Percentiles rank a stretch among this genome's conserved stretches.
These are phyloP conservation scores for Heliocidaris tuberculata DNA, from an alignment of 35 echinoderm and acorn worm species.

Conservation along the genomic window DNA sequence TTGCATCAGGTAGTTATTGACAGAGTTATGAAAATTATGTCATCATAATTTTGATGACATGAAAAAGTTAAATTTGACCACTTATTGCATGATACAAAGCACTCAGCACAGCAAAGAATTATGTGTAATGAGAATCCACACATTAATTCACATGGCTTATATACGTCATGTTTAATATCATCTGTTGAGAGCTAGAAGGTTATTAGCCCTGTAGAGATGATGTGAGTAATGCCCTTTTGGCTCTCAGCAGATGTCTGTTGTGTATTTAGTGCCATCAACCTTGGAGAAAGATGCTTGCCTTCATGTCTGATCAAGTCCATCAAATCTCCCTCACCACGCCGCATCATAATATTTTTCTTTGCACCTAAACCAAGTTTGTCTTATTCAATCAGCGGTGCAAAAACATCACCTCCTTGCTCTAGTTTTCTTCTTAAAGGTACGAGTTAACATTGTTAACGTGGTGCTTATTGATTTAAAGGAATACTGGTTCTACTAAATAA, in stretches of 20 bases:
- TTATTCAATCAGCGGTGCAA: background rate
- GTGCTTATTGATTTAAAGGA: background rate
- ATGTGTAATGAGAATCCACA: background rate
- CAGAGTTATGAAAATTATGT: background rate
- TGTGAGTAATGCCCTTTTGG: too few species aligned
- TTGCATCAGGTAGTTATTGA: background rate
- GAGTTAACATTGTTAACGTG: background rate
- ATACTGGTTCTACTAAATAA: background rate
- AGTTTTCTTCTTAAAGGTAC: background rate
- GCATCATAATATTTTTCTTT: background rate
- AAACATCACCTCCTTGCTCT: background rate
- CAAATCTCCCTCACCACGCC: background rate
- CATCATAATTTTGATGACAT: too few species aligned
- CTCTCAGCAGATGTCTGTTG: background rate
- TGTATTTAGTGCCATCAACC: background rate
- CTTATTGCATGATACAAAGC: too few species aligned
- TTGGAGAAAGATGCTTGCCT: background rate
- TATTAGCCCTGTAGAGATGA: too few species aligned
- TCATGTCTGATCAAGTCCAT: background rate
- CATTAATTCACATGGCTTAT: background rate
- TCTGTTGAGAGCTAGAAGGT: background rate
- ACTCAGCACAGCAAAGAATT: background rate
- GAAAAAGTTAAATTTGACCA: too few species aligned
- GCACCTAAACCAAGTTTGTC: background rate
- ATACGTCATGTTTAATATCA: background rate